Evolutionary conservation across 2,113 vertebrate species (phyloP), one percentile per base, ranked within the genome.

Genomic region (Nycticebus coucang): DNA sequence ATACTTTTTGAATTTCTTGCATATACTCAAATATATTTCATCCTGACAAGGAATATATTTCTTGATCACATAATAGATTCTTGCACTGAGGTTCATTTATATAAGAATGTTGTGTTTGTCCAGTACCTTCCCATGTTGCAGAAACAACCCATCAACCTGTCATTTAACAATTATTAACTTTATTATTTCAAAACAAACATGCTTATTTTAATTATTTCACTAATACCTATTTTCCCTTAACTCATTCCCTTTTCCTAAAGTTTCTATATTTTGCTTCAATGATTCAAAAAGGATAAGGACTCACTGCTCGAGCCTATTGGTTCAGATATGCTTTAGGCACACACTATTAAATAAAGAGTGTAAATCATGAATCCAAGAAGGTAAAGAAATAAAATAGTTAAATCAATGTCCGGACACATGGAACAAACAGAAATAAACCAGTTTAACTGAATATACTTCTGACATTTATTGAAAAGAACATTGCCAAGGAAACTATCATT

Each of bases 211-310:
- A 35, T 82, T 69, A 50, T 57, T 55, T 82, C 92, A 66, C 82
- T 17, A 68, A 1, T 37, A 7, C 2, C 0, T 57, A 0, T 15
- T 28, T 24, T 68, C 28, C 6, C 3, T 75, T 33, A n/a, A 60
- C 3, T 50, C 15, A 6, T 28, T n/a, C 0, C 37, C 2, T 86
- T 21, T 77, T 22, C 41, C 21, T 30, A 55, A 75, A 62, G 13
- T 9, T 21, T 72, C 24, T 77, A 1, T 35, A 64, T 53, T 60
- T 91, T 74, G 19, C 18, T 33, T 92, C 26, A 84, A 22, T 19
- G 80, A 41, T 62, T 86, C 30, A 60, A 9, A 45, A 62, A 72
- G 10, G 1, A 21, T 64, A 71, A 37, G 75, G 2, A 64, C 10
- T 45, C 64, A 24, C 13, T 35, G 35, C 0, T 0, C 14, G 45